A percentile compares a stretch with the other conserved stretches of the same genome.
phyloP scores from a whole-genome alignment of 2,113 vertebrate species.

The Eleginops maclovinus region DNA sequence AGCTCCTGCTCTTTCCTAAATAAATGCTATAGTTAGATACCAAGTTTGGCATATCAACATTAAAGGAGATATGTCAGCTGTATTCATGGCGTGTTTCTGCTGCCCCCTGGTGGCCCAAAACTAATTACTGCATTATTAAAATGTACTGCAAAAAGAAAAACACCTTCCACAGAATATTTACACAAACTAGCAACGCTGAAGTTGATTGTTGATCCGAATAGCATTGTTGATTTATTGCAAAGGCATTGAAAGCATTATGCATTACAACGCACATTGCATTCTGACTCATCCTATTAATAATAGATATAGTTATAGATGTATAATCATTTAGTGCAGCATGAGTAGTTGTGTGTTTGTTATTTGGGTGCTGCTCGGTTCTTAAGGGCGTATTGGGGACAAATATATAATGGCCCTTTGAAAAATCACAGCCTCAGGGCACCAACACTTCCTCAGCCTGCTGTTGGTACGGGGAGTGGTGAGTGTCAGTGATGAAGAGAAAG shows the following conservation, averaged over 20 bases:
- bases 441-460: neutral
- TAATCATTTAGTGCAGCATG: no score
- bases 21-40: neutral
- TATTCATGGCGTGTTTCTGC: neutral
- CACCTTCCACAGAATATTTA: no score
- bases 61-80: neutral
- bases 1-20: no score
- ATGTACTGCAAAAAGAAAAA: neutral
- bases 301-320: neutral
- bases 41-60: neutral
- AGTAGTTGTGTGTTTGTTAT: no score
- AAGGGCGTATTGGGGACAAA: conserved; percentile 1
- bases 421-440: conserved; percentile 19
- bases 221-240: neutral
- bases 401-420: conserved; percentile 17
- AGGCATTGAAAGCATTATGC: neutral
- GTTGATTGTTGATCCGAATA: neutral
- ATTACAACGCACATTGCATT: neutral
- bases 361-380: neutral
- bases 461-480: neutral
- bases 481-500: neutral
- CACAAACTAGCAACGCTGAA: neutral
- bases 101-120: neutral
- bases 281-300: neutral
- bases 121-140: neutral